Evolutionary conservation across 2,797 vertebrate genomes (phyloP), one percentile per base, ranked within the genome.

Genomic region (Crenichthys baileyi): DNA sequence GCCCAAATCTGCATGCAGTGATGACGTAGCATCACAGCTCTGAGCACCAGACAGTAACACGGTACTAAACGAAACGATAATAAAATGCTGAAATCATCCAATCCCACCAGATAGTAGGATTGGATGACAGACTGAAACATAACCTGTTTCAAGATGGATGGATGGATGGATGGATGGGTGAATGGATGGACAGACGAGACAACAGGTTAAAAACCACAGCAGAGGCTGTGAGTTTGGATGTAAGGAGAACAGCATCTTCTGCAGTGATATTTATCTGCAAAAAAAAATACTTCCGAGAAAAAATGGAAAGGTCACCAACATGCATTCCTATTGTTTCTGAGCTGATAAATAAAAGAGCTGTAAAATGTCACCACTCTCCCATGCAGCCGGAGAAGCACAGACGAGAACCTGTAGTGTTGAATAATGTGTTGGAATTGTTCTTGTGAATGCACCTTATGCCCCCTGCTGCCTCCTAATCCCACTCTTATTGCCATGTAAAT

Each of bases 301-400:
- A 44, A 46, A 22, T 5, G 41, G 26, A 82, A 76, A 82, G 73
- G 68, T 77, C 71, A 73, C 31, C 4, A 41, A 4, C 12, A 60
- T 58, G 51, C 55, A 48, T 60, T 56, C 51, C 81, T 36, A 18
- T 4, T 46, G 68, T 29, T 24, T 72, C 22, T 22, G 63, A 31
- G 11, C 1, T 7, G 68, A 70, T 79, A 31, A 60, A 79, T 55
- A 75, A 87, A 73, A 78, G 2, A 7, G 24, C 77, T 75, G 75
- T 53, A 71, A 78, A 81, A 79, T 76, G 81, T 83, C 75, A 79
- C 48, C 39, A 31, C 70, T 12, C 13, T 77, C 75, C 70, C 70
- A 26, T 71, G 48, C 48, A 20, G 39, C 36, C 36, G 2, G n/a
- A 46, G 24, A 7, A 44, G 20, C 76, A 39, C 18, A 75, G 78